phyloP scores from a whole-genome alignment of 2,797 vertebrate genomes.

The Hyperoplus lanceolatus region DNA sequence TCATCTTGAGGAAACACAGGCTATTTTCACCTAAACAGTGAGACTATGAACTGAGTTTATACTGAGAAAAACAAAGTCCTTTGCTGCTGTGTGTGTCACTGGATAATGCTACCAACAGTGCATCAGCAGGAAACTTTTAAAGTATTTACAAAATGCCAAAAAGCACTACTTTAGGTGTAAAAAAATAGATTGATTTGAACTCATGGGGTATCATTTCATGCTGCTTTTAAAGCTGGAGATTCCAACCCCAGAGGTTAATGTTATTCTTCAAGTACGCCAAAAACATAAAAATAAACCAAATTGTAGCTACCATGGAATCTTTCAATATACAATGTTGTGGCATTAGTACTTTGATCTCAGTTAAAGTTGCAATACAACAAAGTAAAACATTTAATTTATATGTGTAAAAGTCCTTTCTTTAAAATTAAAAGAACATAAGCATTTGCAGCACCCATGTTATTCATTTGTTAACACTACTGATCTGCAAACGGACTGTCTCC shows the following conservation, averaged over 20 bases:
- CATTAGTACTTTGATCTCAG: not conserved
- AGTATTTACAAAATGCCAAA: slow-evolving; percentile 4
- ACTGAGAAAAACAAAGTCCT: not conserved
- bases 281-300: not conserved
- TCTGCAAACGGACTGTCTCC: not conserved
- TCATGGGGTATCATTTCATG: not conserved
- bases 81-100: slow-evolving; percentile 13
- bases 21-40: slow-evolving; percentile 14
- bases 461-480: not conserved
- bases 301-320: not conserved
- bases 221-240: not conserved
- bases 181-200: not conserved
- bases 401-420: not conserved
- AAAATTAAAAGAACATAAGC: not conserved
- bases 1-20: slow-evolving; percentile 18
- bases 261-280: not conserved
- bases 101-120: slow-evolving; percentile 5
- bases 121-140: slow-evolving; percentile 5
- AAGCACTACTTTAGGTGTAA: not conserved
- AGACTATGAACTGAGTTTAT: slow-evolving; percentile 2
- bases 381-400: not conserved
- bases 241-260: not conserved
- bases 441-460: not conserved
- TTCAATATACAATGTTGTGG: not conserved
- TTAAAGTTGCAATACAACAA: not conserved